Conservation (phyloP, 2,113 vertebrate genomes). For the Muntiacus reevesi region DNA sequence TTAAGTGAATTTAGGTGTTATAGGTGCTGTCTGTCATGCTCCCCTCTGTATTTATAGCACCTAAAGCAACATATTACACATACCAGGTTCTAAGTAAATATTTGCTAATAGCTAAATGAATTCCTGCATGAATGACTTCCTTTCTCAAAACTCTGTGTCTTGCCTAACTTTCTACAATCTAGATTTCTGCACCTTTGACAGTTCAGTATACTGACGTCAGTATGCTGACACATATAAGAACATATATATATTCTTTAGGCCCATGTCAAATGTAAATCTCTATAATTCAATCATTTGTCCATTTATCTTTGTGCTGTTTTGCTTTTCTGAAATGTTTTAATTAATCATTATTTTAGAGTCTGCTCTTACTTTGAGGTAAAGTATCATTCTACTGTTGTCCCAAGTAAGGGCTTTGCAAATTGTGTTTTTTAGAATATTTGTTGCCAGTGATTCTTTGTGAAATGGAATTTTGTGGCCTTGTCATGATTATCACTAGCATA, state of each 20-base stretch:
- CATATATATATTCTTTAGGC: background rate
- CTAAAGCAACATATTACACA: background rate
- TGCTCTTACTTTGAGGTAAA: background rate
- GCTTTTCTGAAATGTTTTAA: background rate
- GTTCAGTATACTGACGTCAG: background rate
- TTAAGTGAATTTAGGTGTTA: background rate
- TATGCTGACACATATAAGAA: background rate
- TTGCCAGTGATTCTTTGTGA: background rate
- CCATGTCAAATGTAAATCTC: background rate
- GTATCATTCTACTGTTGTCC: background rate
- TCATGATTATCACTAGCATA: background rate
- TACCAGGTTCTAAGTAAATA: background rate
- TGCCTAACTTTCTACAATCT: background rate
- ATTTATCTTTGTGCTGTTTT: background rate
- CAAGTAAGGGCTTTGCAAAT: background rate
- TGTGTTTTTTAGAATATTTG: background rate
- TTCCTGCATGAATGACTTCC: background rate
- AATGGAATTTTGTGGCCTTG: background rate
- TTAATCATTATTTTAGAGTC: background rate
- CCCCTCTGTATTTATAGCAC: background rate
- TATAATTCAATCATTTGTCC: background rate
- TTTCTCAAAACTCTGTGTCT: background rate
- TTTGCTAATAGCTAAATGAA: background rate
- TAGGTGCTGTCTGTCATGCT: accelerated
- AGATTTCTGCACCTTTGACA: background rate